These are phyloP conservation scores for Pangasius sanitwongsei DNA, from an alignment of 2,797 vertebrate genomes.

Conservation along the genomic window DNA sequence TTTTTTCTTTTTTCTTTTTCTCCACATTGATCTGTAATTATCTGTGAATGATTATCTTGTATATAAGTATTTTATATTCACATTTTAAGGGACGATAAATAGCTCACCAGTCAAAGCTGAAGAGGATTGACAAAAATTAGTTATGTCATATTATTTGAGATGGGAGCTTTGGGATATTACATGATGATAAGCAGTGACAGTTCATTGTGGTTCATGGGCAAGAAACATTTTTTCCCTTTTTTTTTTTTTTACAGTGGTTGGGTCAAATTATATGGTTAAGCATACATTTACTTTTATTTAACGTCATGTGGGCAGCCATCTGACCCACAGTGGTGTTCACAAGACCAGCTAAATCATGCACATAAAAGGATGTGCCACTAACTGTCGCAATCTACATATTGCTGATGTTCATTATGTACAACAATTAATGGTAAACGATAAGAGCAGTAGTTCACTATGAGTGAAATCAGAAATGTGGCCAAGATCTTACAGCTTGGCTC, in stretches of 20 bases:
- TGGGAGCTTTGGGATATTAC: not conserved
- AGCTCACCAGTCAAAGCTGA: not conserved
- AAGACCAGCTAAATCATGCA: not conserved
- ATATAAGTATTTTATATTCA: not conserved
- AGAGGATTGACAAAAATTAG: not conserved
- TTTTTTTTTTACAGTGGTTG: not conserved
- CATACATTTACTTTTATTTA: conserved; percentile 16
- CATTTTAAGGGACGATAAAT: not conserved
- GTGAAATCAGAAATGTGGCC: conserved; percentile 7
- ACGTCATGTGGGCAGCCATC: too few relatives aligned
- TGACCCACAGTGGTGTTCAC: not conserved
- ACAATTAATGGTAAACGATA: conserved; percentile 29
- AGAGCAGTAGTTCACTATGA: not conserved
- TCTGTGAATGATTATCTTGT: not conserved
- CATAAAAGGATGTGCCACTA: not conserved
- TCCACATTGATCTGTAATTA: not conserved
- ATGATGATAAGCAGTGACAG: not conserved
- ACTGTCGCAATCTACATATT: not conserved
- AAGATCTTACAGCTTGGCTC: conserved; percentile 18
- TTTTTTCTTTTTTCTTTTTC: too few relatives aligned
- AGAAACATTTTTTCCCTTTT: not conserved
- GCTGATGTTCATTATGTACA: conserved; percentile 26
- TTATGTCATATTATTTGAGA: not conserved
- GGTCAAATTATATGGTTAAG: not conserved
- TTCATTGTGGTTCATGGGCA: not conserved